A percentile compares a stretch with the other conserved stretches of the same genome.
These are phyloP conservation scores for Silurus aristotelis DNA, from an alignment of 2,797 vertebrate species.

Conservation along the genomic window DNA sequence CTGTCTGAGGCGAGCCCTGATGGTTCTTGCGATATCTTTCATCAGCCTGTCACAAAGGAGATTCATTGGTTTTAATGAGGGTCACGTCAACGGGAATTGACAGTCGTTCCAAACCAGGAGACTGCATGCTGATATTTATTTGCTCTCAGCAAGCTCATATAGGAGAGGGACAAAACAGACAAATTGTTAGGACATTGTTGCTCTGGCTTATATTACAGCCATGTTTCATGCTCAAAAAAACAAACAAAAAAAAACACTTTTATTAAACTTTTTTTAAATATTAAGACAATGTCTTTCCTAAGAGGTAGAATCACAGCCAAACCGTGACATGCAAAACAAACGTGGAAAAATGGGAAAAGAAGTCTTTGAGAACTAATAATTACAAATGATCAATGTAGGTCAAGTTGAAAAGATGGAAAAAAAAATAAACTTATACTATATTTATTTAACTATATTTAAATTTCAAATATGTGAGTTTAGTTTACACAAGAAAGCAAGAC, in stretches of 20 bases:
- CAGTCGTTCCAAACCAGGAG: slow-evolving; percentile 15
- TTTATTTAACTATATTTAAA: neutral
- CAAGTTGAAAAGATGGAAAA: neutral
- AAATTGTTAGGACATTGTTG: slow-evolving; percentile 24
- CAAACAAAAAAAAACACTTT: no score
- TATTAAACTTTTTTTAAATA: neutral
- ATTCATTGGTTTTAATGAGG: neutral
- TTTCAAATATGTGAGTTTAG: slow-evolving; percentile 22
- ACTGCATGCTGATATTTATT: slow-evolving; percentile 36
- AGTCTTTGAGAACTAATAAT: neutral
- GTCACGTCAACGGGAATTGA: neutral
- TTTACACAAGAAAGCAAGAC: slow-evolving; percentile 14
- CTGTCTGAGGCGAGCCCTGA: slow-evolving; percentile 93
- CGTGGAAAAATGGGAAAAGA: neutral
- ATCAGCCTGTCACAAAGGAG: slow-evolving; percentile 78
- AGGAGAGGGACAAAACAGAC: neutral
- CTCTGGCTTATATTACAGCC: neutral
- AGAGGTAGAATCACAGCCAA: neutral
- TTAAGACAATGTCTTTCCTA: neutral
- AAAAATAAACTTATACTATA: neutral
- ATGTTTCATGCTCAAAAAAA: slow-evolving; percentile 19
- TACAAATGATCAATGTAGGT: neutral
- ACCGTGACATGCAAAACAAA: slow-evolving; percentile 38
- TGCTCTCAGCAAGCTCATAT: slow-evolving; percentile 19
- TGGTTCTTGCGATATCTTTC: slow-evolving; percentile 96